A percentile compares a stretch with the other conserved stretches of the same genome.
Conservation (phyloP, 2,888 invertebrate species). For the Ophion costatus region DNA sequence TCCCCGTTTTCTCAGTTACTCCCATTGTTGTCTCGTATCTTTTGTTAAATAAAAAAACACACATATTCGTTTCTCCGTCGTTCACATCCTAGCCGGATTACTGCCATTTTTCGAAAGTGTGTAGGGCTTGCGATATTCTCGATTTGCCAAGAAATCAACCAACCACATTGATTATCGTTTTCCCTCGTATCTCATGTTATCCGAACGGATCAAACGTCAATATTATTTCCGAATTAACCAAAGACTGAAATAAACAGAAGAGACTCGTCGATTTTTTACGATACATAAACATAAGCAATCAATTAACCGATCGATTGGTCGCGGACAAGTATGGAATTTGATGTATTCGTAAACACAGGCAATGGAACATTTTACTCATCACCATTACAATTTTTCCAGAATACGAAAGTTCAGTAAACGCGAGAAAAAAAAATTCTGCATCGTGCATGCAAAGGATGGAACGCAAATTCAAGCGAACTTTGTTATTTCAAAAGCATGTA, state of each 20-base stretch:
- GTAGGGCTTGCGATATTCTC: slow-evolving; percentile 26
- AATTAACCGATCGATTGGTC: neutral
- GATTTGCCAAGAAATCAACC: slow-evolving; percentile 41
- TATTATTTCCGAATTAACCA: slow-evolving; percentile 46
- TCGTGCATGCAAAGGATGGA: neutral
- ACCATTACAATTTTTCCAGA: neutral
- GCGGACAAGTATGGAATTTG: neutral
- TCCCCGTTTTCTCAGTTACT: neutral
- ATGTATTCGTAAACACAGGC: neutral
- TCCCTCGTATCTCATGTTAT: neutral
- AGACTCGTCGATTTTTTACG: slow-evolving; percentile 48
- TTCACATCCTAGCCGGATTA: slow-evolving; percentile 5
- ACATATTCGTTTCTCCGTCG: neutral
- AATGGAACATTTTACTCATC: too few species aligned
- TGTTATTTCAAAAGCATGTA: slow-evolving; percentile 9
- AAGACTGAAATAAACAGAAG: slow-evolving; percentile 49
- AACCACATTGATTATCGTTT: slow-evolving; percentile 22
- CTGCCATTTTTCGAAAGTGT: slow-evolving; percentile 40
- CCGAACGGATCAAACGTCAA: slow-evolving; percentile 18
- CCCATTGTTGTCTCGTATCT: neutral
- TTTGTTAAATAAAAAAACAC: neutral
- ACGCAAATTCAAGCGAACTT: slow-evolving; percentile 10
- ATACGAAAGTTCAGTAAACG: neutral
- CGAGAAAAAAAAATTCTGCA: neutral
- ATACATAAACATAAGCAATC: slow-evolving; percentile 3